Base-by-base conservation (phyloP, 2,888 invertebrate species). In the Sabatieria punctata region DNA sequence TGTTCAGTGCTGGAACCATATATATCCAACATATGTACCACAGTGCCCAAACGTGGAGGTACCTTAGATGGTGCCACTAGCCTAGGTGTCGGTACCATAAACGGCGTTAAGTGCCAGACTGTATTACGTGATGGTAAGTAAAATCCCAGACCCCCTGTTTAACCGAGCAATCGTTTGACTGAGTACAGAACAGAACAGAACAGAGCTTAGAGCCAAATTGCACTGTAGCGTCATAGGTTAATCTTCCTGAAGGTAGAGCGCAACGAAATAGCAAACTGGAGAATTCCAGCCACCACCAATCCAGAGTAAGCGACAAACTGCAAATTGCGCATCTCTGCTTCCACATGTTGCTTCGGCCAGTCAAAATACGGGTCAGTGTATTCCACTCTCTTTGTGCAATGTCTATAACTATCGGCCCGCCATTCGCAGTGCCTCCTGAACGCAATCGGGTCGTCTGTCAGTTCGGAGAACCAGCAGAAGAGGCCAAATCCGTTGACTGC, bases 401-500 rank as follows among this genome's bases (percentile, higher is more conserved):
- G 6, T 4, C 23, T 15, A 24, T 39, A 39, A n/a, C 13, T 4
- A 4, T 19, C 18, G 4, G 6, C 6, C 6, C 22, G 19, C 22
- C 23, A 39, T 4, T 22, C 23, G 22, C 39, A 39, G 18, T 39
- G 39, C 19, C 39, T 15, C 22, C 21, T 21, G 19, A 15, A 39
- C 6, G 15, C 21, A 21, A 21, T 18, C 6, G 11, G 18, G 37
- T 18, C 6, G n/a, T 37, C 18, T 6, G 6, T 6, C 6, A 8
- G 11, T 13, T 6, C 37, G 8, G 19, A 21, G 41, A 6, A n/a
- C 43, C 43, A 43, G 36, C 43, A 43, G 36, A 43, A 43, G 22
- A 43, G 35, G 22, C 33, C 43, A 26, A 43, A 43, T 2, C 8
- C 43, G 18, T 43, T 43, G 35, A 43, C 24, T 13, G 35, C 43